Evolutionary conservation across 2,888 invertebrate genomes (phyloP), one percentile per base, ranked within the genome.

Genomic region (Cantharis lateralis): DNA sequence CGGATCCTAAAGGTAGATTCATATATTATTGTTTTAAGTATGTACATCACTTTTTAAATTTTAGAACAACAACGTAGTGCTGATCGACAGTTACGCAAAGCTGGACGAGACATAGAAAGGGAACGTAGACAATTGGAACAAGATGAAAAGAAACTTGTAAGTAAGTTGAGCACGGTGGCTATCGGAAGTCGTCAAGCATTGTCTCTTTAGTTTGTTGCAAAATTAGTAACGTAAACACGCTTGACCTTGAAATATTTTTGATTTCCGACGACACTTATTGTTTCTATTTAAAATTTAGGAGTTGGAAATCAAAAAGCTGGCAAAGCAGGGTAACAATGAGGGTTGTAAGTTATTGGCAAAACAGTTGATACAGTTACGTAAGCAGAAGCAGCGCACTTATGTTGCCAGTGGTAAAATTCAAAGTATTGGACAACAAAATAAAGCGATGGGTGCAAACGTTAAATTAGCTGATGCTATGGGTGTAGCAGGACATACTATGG

Each of bases 391-490:
- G 16, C 91, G 96, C 82, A 93, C 95, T 71, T 94, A 93, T 87
- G 91, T 94, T 24, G 96, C 96, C 74, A 93, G 93, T 75, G 95
- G 96, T 82, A 95, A 96, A 90, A 93, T 93, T 76, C 88, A 89
- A 79, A 90, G 92, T n/a, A 93, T 98, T 66, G 94, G 95, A 80
- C 92, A 94, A 72, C 96, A 96, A 83, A 95, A 96, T 83, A 97
- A 96, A 89, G 91, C 95, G 15, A 97, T 98, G 95, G 94, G 95
- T 15, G 95, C 97, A 0, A 97, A 96, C 87, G 91, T 94, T 80
- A 96, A 95, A 32, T 91, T 98, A 86, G 95, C 96, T 0, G 93
- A 93, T 77, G 96, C 96, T 0, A 96, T 98, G 95, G 93, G 94
- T 10, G 93, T 95, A 0, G 96, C 97, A 0, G 93, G 96, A 0